These are phyloP conservation scores for Malthinus seriepunctatus DNA, from an alignment of 2,888 invertebrate genomes.

Conservation along the genomic window DNA sequence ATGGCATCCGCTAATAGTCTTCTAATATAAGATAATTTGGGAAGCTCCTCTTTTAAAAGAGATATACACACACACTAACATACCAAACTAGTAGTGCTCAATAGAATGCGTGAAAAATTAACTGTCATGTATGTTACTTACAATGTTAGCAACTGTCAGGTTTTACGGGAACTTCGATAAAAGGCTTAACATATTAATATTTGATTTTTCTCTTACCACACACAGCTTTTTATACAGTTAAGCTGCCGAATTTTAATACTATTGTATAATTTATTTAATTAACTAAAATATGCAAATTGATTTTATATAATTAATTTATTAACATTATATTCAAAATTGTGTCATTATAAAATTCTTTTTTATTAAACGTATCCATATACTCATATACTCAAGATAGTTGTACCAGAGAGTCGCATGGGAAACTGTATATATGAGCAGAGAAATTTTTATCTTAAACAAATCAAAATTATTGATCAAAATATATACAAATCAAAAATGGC, in stretches of 20 bases:
- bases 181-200: conserved; percentile 18
- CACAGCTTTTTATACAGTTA: conserved; percentile 8
- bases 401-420: too few relatives aligned
- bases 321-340: background rate
- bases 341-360: too few relatives aligned
- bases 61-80: conserved; percentile 12
- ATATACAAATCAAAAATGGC: too few relatives aligned
- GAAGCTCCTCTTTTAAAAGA: conserved; percentile 4
- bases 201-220: conserved; percentile 16
- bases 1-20: conserved; percentile 9
- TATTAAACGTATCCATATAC: too few relatives aligned
- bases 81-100: conserved; percentile 15
- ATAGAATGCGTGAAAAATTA: conserved; percentile 34
- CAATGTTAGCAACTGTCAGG: conserved; percentile 20
- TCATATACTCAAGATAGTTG: too few relatives aligned
- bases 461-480: too few relatives aligned
- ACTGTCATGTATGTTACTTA: conserved; percentile 29
- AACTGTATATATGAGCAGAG: too few relatives aligned
- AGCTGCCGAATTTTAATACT: conserved; percentile 11
- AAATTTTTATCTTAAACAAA: too few relatives aligned
- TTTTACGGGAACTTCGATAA: conserved; percentile 16
- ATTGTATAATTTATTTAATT: conserved; percentile 3
- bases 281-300: too few relatives aligned
- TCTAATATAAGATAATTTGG: conserved; percentile 16
- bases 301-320: background rate